Evolutionary conservation across 2,888 invertebrate genomes (phyloP), one percentile per base, ranked within the genome.

Genomic region (Dynastes maya): DNA sequence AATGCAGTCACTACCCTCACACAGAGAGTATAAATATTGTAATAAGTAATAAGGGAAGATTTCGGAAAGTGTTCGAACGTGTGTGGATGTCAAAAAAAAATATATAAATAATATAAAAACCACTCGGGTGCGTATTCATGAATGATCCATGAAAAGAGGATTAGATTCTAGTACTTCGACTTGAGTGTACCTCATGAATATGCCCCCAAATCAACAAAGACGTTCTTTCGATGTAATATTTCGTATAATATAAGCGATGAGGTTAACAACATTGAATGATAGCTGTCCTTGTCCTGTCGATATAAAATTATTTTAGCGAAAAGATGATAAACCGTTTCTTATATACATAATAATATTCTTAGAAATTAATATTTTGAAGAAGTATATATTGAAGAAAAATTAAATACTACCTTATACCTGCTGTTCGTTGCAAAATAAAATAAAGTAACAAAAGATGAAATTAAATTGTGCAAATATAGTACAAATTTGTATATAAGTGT

Each of bases 401-500:
- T 6, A 53, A 32, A n/a, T 53, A 22, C 53, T 68, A 51, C 27
- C 71, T 32, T 37, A 6, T 27, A 71, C 37, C 71, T 68, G 65
- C 68, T 70, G 55, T 55, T 55, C 32, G 4, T 29, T 32, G 16
- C 71, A 32, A n/a, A 55, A 71, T 40, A 45, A 37, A 22, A 58
- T 51, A 37, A 37, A 37, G 32, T 37, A 45, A 45, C 45, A 45
- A 45, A 45, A 45, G 11, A 22, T 37, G 37, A 40, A 72, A 72
- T 68, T 32, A 51, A 65, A 65, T 77, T 74, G 75, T 79, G 71
- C 79, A 79, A 77, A 79, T 65, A 79, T 49, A 77, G 77, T 74
- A 79, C 77, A 79, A 79, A 79, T 58, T 58, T 79, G 79, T 79
- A 79, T 53, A 79, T 79, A 79, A 79, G 65, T 79, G 79, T 79